Conservation (phyloP, 1,140 invertebrate species). For the Panagrolaimus sp. region DNA sequence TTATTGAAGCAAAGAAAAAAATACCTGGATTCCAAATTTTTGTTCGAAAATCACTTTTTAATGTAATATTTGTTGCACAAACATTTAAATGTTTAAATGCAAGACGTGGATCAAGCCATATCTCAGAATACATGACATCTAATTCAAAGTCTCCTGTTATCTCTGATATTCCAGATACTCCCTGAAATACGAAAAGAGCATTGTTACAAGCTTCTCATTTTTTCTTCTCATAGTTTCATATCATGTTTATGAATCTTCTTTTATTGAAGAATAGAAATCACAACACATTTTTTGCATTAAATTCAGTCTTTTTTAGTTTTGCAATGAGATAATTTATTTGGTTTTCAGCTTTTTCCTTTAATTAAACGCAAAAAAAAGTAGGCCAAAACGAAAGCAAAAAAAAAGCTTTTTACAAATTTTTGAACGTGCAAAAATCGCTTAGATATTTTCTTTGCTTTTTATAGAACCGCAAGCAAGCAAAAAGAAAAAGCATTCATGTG, state of each 20-base stretch:
- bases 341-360: neutral
- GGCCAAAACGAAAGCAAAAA: too few relatives aligned
- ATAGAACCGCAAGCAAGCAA: too few relatives aligned
- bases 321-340: neutral
- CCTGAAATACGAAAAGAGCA: conserved; percentile 45
- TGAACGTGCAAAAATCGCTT: too few relatives aligned
- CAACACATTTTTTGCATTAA: neutral
- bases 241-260: too few relatives aligned
- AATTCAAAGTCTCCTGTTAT: conserved; percentile 57
- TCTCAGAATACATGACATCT: conserved; percentile 57
- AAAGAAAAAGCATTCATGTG: too few relatives aligned
- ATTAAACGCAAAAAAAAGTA: neutral
- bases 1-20: neutral
- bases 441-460: too few relatives aligned
- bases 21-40: conserved; percentile 52
- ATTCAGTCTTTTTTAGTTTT: neutral
- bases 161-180: conserved; percentile 55
- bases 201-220: conserved; percentile 15
- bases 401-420: neutral
- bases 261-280: neutral
- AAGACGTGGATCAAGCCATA: conserved; percentile 55
- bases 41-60: conserved; percentile 57
- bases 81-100: conserved; percentile 54
- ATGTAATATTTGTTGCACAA: conserved; percentile 58
- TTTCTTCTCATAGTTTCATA: too few relatives aligned